Conservation (phyloP, 64 coral and sea anemone species). For the Astreopora myriophthalma region DNA sequence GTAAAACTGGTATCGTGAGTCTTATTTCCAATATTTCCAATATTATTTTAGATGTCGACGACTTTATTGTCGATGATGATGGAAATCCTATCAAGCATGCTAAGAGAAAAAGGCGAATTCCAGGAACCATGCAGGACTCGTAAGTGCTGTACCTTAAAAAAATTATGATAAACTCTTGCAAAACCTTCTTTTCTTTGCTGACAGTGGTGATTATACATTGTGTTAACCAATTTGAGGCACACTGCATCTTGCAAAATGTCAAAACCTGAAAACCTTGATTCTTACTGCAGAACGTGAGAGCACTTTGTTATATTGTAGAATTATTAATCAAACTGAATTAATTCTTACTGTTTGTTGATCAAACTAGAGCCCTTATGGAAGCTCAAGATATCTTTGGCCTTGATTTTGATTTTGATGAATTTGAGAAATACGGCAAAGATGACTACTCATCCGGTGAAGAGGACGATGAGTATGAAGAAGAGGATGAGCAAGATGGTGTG, state of each 20-base stretch:
- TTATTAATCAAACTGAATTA: no score
- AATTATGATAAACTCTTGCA: no score
- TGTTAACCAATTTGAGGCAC: no score
- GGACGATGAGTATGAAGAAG: slow-evolving; percentile 88
- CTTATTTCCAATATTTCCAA: no score
- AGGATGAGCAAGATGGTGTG: slow-evolving; percentile 64
- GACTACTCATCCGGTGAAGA: slow-evolving; percentile 89
- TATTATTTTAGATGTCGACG: slow-evolving; percentile 87
- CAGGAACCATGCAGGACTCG: slow-evolving; percentile 75
- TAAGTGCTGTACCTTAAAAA: slow-evolving; percentile 30
- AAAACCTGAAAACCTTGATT: no score
- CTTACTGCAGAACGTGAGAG: no score
- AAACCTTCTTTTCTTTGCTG: no score
- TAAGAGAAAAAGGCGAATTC: slow-evolving; percentile 73
- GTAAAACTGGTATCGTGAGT: no score
- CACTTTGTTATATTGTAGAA: no score
- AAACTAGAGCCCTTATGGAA: slow-evolving; percentile 88
- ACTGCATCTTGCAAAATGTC: no score
- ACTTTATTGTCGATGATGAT: slow-evolving; percentile 99
- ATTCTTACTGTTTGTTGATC: background rate
- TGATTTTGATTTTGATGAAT: slow-evolving; percentile 97
- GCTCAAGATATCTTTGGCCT: slow-evolving; percentile 99
- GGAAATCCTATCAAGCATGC: slow-evolving; percentile 78
- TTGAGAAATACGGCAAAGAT: slow-evolving; percentile 94
- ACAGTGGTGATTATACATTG: no score